A percentile compares a stretch with the other conserved stretches of the same genome.
Evolutionary conservation across 2,113 vertebrate genomes (phyloP).

Genomic region (Haplochromis burtoni): DNA sequence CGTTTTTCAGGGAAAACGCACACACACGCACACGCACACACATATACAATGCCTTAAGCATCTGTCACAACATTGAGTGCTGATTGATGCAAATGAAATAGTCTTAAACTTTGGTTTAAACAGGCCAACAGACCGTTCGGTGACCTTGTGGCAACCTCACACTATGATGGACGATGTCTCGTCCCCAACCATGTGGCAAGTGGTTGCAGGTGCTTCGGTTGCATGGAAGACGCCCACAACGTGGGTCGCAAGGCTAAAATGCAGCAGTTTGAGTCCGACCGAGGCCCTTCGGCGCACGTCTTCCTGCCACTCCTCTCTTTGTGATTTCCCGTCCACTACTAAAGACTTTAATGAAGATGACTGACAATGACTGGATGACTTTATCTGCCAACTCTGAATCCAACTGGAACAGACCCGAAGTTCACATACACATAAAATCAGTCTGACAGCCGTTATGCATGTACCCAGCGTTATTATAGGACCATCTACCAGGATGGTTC

Average conservation of each 20-base stretch:
- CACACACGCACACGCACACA: neutral
- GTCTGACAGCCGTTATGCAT: fast-evolving
- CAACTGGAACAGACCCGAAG: neutral
- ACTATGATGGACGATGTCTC: neutral
- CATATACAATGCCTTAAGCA: neutral
- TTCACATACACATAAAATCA: neutral
- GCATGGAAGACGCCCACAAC: neutral
- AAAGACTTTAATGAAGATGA: neutral
- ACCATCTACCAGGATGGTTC: neutral
- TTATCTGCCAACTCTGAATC: neutral
- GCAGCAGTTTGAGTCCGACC: neutral
- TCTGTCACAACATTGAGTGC: neutral
- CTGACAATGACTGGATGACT: neutral
- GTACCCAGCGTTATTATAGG: too few species aligned
- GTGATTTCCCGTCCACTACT: neutral
- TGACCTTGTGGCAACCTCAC: neutral
- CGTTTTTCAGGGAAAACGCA: neutral
- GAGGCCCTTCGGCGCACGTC: neutral
- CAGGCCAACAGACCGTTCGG: neutral
- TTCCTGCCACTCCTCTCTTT: neutral
- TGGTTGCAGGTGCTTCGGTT: neutral
- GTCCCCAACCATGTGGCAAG: neutral
- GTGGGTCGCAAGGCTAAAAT: neutral
- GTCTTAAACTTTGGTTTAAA: neutral
- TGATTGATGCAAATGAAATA: neutral